A percentile compares a stretch with the other conserved stretches of the same genome.
Conservation (phyloP, 2,888 invertebrate species). For the Odontocolon sp. region DNA sequence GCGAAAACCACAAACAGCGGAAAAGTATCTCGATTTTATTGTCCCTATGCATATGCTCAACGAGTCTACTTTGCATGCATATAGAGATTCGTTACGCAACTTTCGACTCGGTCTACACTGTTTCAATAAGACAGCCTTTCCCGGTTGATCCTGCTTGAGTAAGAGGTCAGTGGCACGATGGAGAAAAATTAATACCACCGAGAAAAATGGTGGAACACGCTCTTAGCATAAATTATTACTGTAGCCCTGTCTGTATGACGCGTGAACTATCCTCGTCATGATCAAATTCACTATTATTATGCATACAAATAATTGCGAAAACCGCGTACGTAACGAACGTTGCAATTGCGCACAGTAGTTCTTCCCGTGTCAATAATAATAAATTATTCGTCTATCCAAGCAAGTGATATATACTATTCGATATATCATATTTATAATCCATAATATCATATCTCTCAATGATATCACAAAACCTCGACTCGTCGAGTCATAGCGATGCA, state of each 20-base stretch:
- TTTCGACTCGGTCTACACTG: background rate
- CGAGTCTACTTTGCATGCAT: slow-evolving; percentile 31
- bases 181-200: slow-evolving; percentile 8
- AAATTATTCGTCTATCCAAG: too few relatives aligned
- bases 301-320: slow-evolving; percentile 15
- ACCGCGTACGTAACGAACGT: background rate
- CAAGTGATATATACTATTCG: too few relatives aligned
- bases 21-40: slow-evolving; percentile 54
- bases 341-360: too few relatives aligned
- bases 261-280: slow-evolving; percentile 21
- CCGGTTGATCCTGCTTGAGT: slow-evolving; percentile 62
- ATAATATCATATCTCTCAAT: too few relatives aligned
- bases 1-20: slow-evolving; percentile 35
- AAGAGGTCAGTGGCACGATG: slow-evolving; percentile 62
- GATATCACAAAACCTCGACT: too few relatives aligned
- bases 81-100: slow-evolving; percentile 45
- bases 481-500: too few relatives aligned
- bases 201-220: background rate
- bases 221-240: slow-evolving; percentile 12
- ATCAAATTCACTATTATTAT: background rate
- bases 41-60: slow-evolving; percentile 25
- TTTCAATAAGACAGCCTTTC: slow-evolving; percentile 44
- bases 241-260: background rate
- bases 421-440: too few relatives aligned
- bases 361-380: too few relatives aligned